Evolutionary conservation across 2,797 vertebrate genomes (phyloP).

Genomic region (Simalia tracyae): DNA sequence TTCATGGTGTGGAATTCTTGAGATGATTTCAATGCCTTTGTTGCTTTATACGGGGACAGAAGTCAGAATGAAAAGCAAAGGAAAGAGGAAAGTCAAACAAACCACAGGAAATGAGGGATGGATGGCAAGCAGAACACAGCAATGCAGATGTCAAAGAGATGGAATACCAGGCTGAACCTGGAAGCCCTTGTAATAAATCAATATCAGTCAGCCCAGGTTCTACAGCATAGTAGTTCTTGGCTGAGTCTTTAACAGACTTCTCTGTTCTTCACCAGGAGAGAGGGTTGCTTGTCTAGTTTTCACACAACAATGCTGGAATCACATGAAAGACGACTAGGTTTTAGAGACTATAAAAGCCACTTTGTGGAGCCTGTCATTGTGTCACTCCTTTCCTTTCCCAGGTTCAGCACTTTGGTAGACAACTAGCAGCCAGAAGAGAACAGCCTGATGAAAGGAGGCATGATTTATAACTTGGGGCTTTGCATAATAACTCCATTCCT

Average conservation of each 20-base stretch:
- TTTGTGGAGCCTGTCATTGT: background rate
- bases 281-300: background rate
- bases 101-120: constrained; percentile 33
- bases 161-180: constrained; percentile 6
- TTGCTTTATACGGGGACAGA: constrained; percentile 7
- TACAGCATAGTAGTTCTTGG: background rate
- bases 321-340: background rate
- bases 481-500: background rate
- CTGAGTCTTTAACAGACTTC: background rate
- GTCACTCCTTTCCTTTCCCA: background rate
- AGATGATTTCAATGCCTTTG: background rate
- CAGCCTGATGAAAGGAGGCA: background rate
- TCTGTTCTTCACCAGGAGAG: background rate
- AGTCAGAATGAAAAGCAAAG: background rate
- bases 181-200: constrained; percentile 19
- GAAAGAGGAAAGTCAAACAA: constrained; percentile 34
- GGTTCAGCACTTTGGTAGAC: background rate
- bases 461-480: background rate
- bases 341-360: background rate
- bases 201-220: background rate
- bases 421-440: background rate
- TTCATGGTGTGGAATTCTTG: constrained; percentile 9
- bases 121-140: background rate
- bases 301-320: background rate
- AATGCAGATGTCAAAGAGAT: background rate